Evolutionary conservation across 2,113 vertebrate genomes (phyloP).

Genomic region (Ivindomyrus marchei): DNA sequence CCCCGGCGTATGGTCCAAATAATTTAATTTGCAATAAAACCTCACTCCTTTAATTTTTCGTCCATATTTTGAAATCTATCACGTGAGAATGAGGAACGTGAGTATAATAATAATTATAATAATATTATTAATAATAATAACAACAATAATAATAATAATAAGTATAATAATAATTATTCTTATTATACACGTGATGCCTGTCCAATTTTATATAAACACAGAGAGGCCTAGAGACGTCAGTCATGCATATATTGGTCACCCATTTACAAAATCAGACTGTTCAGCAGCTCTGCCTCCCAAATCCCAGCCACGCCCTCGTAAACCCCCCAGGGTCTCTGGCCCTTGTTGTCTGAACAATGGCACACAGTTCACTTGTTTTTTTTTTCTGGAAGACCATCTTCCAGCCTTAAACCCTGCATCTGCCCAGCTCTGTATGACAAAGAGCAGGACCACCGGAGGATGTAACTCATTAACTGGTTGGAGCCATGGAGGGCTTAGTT

Average conservation of each 20-base stretch:
- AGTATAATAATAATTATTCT: too few relatives aligned
- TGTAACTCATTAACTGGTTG: constrained; percentile 46
- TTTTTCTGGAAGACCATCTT: neutral
- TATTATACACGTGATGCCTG: neutral
- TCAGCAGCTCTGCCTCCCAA: neutral
- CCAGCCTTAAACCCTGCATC: neutral
- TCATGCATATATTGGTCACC: neutral
- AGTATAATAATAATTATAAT: neutral
- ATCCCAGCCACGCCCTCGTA: neutral
- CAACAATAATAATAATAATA: neutral
- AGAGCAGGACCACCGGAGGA: constrained; percentile 23
- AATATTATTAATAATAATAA: too few relatives aligned
- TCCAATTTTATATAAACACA: neutral
- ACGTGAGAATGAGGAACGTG: neutral
- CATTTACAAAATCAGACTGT: neutral
- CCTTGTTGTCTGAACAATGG: constrained; percentile 8
- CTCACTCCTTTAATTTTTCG: neutral
- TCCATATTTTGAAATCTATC: neutral
- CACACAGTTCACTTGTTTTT: neutral
- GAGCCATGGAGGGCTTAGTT: neutral
- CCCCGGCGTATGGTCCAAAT: neutral
- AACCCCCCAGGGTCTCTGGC: neutral
- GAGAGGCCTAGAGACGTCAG: neutral
- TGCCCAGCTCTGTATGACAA: constrained; percentile 12
- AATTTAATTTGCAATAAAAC: neutral